These are phyloP conservation scores for Isichthys henryi DNA, from an alignment of 2,113 vertebrate species.

Conservation along the genomic window DNA sequence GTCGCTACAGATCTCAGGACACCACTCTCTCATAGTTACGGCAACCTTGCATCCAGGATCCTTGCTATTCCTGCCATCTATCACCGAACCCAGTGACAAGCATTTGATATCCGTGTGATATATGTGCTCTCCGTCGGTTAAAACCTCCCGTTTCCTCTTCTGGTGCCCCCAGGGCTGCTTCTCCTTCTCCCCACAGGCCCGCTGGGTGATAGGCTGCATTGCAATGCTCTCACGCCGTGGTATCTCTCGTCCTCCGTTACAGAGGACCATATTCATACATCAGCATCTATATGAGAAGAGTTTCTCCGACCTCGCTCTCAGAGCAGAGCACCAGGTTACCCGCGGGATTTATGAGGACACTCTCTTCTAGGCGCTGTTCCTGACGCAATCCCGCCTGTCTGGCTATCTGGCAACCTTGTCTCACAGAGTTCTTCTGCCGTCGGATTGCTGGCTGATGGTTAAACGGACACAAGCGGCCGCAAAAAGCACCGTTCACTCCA, in stretches of 20 bases:
- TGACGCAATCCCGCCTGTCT: background rate
- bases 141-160: background rate
- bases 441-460: background rate
- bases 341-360: background rate
- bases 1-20: conserved; percentile 19
- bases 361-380: background rate
- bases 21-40: conserved; percentile 1
- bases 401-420: background rate
- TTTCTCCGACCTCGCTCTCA: background rate
- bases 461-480: background rate
- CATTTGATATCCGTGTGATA: background rate
- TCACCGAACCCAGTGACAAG: background rate
- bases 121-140: background rate
- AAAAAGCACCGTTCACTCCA: background rate
- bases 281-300: background rate
- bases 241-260: background rate
- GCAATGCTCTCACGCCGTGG: background rate
- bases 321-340: background rate
- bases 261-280: background rate
- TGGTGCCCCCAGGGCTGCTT: background rate
- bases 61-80: background rate
- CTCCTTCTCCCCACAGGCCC: background rate
- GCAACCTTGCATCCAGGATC: conserved; percentile 1
- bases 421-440: background rate
- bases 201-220: background rate